Conservation (phyloP, 2,797 vertebrate species). For the Muraenolepis orangiensis region DNA sequence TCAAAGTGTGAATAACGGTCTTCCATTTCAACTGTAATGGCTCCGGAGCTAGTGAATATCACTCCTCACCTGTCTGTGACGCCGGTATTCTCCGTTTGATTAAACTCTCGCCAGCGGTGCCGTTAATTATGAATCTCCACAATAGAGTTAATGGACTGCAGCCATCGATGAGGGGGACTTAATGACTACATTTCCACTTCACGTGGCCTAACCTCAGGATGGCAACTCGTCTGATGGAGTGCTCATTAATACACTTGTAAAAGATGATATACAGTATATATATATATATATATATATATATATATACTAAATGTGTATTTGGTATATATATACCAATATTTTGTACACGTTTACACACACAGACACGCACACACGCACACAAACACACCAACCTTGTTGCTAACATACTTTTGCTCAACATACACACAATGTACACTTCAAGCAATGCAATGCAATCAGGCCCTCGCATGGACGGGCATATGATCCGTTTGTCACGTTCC, state of each 20-base stretch:
- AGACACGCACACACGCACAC: neutral
- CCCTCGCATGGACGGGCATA: neutral
- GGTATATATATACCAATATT: neutral
- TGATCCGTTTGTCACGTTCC: slow-evolving; percentile 44
- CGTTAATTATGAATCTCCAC: slow-evolving; percentile 76
- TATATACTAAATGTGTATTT: too few species aligned
- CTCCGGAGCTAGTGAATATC: slow-evolving; percentile 49
- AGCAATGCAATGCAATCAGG: neutral
- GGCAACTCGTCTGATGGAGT: neutral
- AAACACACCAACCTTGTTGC: neutral
- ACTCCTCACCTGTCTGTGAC: slow-evolving; percentile 61
- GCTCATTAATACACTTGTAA: neutral
- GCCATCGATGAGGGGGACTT: slow-evolving; percentile 70
- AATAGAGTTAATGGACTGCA: slow-evolving; percentile 73
- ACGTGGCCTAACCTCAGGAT: slow-evolving; percentile 31
- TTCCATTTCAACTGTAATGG: slow-evolving; percentile 45
- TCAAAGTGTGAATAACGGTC: slow-evolving; percentile 56
- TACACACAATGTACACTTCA: neutral
- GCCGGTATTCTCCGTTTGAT: slow-evolving; percentile 67
- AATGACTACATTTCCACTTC: slow-evolving; percentile 68
- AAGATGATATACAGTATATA: neutral
- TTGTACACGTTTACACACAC: neutral
- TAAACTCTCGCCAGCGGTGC: slow-evolving; percentile 72
- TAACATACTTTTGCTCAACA: neutral
- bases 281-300: neutral